Base-by-base conservation (phyloP, 2,113 vertebrate species). In the Panthera uncia region DNA sequence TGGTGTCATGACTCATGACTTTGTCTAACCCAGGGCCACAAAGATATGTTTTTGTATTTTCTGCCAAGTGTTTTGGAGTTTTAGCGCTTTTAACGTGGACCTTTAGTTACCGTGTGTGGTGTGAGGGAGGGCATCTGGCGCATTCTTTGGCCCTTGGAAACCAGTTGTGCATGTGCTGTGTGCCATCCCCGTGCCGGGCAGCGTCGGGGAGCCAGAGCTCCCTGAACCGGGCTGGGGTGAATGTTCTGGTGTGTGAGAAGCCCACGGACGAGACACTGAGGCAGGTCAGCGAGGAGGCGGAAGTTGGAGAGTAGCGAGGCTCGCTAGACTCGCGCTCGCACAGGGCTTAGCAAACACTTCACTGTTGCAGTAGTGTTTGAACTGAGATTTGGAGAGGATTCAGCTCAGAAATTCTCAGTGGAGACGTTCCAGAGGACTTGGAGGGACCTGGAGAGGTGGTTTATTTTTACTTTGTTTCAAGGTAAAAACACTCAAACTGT, bases 311-410 rank as follows among this genome's bases (percentile, higher is more conserved):
- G 12, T 4, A 25, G 9, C 13, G 27, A 38, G 61, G 31, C 5
- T n/a, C 3, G 3, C 1, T 0, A n/a, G 15, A 23, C 36, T 18
- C 45, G 10, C 0, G 0, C 2, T 18, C 45, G 10, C 0, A 0
- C 2, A 11, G 79, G 27, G 0, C 21, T 21, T 0, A 5, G 74
- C 31, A 27, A 36, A 11, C 18, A 1, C 5, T 73, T 65, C 1
- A 3, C 10, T 25, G 78, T 36, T 23, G 18, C 15, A n/a, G 69
- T 21, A 9, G 38, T 15, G 7, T 63, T 41, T 80, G 95, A 7
- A 12, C 8, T 6, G 50, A 38, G 29, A 66, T 66, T 55, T 38
- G 41, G 79, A 48, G 66, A 73, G 66, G 65, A 63, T 45, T 85
- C 5, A 2, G 3, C 10, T 63, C 1, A 9, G 63, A n/a, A n/a